Base-by-base conservation (phyloP, 2,888 invertebrate genomes). In the Drosophila tanythrix region DNA sequence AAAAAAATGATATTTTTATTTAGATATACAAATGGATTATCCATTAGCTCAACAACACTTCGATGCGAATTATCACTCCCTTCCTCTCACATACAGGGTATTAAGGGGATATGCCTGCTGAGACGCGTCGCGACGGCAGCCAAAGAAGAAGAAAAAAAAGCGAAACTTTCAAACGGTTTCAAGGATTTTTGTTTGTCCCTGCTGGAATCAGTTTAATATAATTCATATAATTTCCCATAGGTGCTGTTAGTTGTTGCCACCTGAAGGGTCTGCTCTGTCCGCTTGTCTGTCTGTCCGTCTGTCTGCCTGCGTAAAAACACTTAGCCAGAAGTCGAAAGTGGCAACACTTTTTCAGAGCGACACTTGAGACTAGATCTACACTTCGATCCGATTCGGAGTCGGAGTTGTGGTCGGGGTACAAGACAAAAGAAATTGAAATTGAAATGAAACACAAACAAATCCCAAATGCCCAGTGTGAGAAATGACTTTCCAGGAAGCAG, bases 81-180 rank as follows among this genome's bases (percentile, higher is more conserved):
- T 18, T 13, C 13, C 4, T 11, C 15, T 31, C 1, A 21, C 18
- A 7, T 21, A 25, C 15, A 78, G 78, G 56, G 69, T 69, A 66
- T 78, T 35, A 25, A 29, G 36, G 29, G 38, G 43, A 29, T 57
- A 21, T 52, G 59, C 27, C 74, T 74, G 79, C 35, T 25, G 60
- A 57, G 38, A 21, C 8, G 21, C 62, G 64, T 29, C 56, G 40
- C 51, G 43, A 31, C 15, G 18, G 36, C 33, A 33, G 10, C 8
- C 25, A 25, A 60, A 51, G 65, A 70, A 77, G 75, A 81, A 71
- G 27, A 46, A 56, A 43, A 43, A 81, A 89, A 87, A 88, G 89
- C 89, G 88, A 87, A 86, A 90, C 88, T 89, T 90, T 90, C 86
- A 86, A 86, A 86, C 86, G 90, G 86, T 89, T 89, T 89, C 89